phyloP scores from a whole-genome alignment of 2,797 vertebrate species.

The Sebastes vulpes region DNA sequence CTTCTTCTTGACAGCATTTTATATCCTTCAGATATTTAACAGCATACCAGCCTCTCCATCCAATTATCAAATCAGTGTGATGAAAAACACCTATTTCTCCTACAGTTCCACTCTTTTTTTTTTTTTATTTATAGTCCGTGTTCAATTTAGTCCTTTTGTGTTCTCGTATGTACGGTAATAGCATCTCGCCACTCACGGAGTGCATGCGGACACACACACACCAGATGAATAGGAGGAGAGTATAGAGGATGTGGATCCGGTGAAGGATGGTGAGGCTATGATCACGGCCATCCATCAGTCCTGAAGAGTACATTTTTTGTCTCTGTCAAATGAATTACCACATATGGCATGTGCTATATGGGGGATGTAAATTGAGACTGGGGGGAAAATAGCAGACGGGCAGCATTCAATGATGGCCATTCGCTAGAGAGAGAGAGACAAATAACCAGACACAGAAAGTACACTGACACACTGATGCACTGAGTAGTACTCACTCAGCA shows the following conservation, averaged over 20 bases:
- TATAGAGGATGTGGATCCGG: not conserved
- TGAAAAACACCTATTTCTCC: not conserved
- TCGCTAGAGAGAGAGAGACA: not conserved
- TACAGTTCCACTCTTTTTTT: not conserved
- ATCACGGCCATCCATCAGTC: slow-evolving; percentile 52
- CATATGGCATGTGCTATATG: not conserved
- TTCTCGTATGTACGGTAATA: not conserved
- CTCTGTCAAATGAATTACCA: slow-evolving; percentile 8
- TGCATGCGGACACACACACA: not conserved
- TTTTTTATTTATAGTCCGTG: not conserved
- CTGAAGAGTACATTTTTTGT: slow-evolving; percentile 10
- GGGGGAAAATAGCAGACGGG: not conserved
- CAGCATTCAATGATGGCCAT: not conserved
- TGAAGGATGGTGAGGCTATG: not conserved
- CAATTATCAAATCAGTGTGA: not conserved
- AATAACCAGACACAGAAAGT: not conserved
- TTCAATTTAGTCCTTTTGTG: not conserved
- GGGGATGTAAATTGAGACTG: not conserved
- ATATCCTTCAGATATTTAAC: slow-evolving; percentile 2
- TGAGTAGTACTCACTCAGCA: not conserved
- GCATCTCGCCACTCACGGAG: not conserved
- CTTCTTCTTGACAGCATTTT: not conserved
- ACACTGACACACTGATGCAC: not conserved
- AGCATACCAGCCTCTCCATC: not conserved
- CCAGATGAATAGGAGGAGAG: not conserved